Evolutionary conservation across 2,113 vertebrate species (phyloP).

Genomic region (Corythoichthys haematopterus): DNA sequence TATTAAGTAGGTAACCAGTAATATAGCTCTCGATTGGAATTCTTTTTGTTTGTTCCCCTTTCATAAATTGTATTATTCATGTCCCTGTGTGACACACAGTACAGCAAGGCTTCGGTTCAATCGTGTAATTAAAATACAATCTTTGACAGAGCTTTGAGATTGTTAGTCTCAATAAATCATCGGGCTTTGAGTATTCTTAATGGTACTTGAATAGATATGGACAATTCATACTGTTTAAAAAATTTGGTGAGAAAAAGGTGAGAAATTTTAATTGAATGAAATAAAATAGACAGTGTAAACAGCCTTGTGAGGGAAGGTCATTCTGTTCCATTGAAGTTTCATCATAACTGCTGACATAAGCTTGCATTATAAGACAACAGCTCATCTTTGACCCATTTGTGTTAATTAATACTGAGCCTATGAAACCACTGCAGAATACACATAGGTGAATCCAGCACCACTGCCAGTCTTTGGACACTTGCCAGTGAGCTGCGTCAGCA

Average conservation of each 20-base stretch:
- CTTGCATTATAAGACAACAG: constrained; percentile 28
- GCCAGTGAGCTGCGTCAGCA: constrained; percentile 44
- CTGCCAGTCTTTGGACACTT: constrained; percentile 18
- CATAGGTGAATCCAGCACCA: constrained; percentile 37
- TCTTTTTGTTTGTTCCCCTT: constrained; percentile 29
- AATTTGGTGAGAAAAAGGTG: not conserved
- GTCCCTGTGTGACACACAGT: not conserved
- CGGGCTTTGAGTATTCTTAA: not conserved
- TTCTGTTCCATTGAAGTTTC: constrained; percentile 19
- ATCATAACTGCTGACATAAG: constrained; percentile 27
- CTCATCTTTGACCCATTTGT: constrained; percentile 45
- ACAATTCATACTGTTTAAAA: not conserved
- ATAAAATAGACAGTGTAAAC: not conserved
- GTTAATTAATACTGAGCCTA: constrained; percentile 45
- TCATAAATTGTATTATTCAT: constrained; percentile 12
- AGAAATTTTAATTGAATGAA: constrained; percentile 8
- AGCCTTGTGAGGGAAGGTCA: not conserved
- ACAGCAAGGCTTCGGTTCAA: no score
- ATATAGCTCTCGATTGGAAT: constrained; percentile 34
- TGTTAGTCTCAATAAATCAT: not conserved
- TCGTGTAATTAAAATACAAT: no score
- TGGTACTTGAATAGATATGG: not conserved
- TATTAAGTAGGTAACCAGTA: constrained; percentile 40
- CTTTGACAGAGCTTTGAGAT: no score
- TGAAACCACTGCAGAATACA: constrained; percentile 23